Percentiles rank a stretch among this genome's conserved stretches.
phyloP scores from a whole-genome alignment of 1,140 invertebrate genomes.

The Heliconius hewitsoni region DNA sequence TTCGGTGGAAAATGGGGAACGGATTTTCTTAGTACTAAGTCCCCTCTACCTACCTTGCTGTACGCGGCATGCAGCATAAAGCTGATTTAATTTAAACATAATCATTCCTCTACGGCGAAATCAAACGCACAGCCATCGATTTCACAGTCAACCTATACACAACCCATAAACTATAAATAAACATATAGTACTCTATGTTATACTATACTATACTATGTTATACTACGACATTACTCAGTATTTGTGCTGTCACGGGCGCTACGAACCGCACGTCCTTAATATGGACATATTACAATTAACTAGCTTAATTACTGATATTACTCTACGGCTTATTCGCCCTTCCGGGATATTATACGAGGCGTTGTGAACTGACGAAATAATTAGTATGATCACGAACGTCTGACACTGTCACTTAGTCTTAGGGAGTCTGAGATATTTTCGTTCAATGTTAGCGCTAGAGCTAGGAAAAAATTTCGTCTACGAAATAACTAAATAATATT shows the following conservation, averaged over 20 bases:
- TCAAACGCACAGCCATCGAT: too few relatives aligned
- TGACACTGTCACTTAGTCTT: background rate
- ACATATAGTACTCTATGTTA: background rate
- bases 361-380: background rate
- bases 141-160: too few relatives aligned
- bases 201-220: constrained; percentile 3
- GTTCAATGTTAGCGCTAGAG: background rate
- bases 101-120: too few relatives aligned
- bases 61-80: too few relatives aligned
- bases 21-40: too few relatives aligned
- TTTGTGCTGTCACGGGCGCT: background rate
- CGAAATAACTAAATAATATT: too few relatives aligned
- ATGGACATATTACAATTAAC: constrained; percentile 15
- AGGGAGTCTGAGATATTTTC: background rate
- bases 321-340: constrained; percentile 5
- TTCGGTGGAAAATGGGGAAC: too few relatives aligned
- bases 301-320: constrained; percentile 9
- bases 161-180: too few relatives aligned
- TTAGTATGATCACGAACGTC: background rate
- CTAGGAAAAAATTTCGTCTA: background rate
- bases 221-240: constrained; percentile 5
- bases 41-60: too few relatives aligned
- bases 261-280: constrained; percentile 9
- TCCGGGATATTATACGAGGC: background rate
- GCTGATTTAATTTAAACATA: too few relatives aligned